These are phyloP conservation scores for Podargus strigoides DNA, from an alignment of 2,797 vertebrate species.

Conservation along the genomic window DNA sequence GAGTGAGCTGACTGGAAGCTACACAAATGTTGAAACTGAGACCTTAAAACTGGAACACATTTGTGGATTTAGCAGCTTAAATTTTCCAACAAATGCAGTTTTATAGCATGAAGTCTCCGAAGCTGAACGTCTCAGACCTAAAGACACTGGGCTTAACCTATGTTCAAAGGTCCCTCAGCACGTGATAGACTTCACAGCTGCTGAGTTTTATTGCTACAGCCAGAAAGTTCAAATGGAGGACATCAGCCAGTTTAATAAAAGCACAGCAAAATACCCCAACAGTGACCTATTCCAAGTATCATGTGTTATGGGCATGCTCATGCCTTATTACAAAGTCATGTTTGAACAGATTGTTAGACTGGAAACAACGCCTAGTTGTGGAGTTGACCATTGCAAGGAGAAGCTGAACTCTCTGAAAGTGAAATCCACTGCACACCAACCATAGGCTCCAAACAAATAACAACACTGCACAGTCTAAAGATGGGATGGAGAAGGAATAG, in stretches of 20 bases:
- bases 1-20: not conserved
- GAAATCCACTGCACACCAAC: not conserved
- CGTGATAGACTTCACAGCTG: constrained; percentile 31
- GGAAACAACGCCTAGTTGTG: not conserved
- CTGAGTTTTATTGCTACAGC: constrained; percentile 44
- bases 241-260: constrained; percentile 62
- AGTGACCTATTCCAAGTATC: constrained; percentile 23
- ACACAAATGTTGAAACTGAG: not conserved
- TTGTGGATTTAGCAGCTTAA: constrained; percentile 32
- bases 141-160: constrained; percentile 43
- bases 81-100: constrained; percentile 35
- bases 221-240: constrained; percentile 57
- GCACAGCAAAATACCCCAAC: constrained; percentile 22
- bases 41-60: constrained; percentile 5
- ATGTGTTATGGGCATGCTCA: constrained; percentile 12
- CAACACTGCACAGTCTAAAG: not conserved
- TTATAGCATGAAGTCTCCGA: constrained; percentile 27
- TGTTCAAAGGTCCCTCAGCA: constrained; percentile 39
- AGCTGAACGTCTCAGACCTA: constrained; percentile 7
- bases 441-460: not conserved
- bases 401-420: not conserved
- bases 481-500: not conserved
- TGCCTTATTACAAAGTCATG: constrained; percentile 11
- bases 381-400: not conserved
- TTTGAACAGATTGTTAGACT: not conserved